Base-by-base conservation (phyloP, 2,113 vertebrate genomes). In the Anthoscopus minutus region DNA sequence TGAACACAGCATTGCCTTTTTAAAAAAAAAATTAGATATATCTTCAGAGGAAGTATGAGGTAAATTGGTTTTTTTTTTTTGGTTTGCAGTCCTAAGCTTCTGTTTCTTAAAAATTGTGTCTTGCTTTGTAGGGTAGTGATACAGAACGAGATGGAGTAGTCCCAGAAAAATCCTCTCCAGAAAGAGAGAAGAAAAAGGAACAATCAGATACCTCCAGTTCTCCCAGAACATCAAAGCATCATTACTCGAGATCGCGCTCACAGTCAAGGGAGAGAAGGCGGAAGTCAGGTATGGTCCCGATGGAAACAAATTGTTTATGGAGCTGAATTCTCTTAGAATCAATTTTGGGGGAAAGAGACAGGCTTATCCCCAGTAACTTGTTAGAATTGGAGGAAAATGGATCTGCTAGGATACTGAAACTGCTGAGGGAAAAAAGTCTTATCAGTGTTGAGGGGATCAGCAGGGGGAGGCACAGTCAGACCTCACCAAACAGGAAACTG, bases 191-290 rank as follows among this genome's bases (percentile, higher is more conserved):
- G 96, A 98, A 98, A 96, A 99, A 98, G 96, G 98, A 98, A 60
- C 97, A 95, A n/a, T 98, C 98, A 96, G 99, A 99, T 94, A 97
- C 98, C 42, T 99, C 99, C 56, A 98, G 98, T 97, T 99, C 98
- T 85, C 99, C 99, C 79, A 98, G 98, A 98, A 97, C 97, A 82
- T 98, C 98, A 90, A 99, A 99, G 97, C 98, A 99, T 93, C 98
- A 99, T 95, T 98, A 98, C 79, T 99, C 99, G 84, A 98, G 98
- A 78, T 99, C 99, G 45, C 98, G 98, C 82, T 99, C 99, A 64
- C 98, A 98, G 50, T 99, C 99, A 51, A 96, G 98, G 88, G 98
- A 98, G 61, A 96, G 98, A 94, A 99, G 99, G 96, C 98, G 99
- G 82, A 98, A 99, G 78, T 98, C 98, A 94, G 98, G 98, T 99